These are phyloP conservation scores for Chrysocyon brachyurus DNA, from an alignment of 2,797 vertebrate species.

Conservation along the genomic window DNA sequence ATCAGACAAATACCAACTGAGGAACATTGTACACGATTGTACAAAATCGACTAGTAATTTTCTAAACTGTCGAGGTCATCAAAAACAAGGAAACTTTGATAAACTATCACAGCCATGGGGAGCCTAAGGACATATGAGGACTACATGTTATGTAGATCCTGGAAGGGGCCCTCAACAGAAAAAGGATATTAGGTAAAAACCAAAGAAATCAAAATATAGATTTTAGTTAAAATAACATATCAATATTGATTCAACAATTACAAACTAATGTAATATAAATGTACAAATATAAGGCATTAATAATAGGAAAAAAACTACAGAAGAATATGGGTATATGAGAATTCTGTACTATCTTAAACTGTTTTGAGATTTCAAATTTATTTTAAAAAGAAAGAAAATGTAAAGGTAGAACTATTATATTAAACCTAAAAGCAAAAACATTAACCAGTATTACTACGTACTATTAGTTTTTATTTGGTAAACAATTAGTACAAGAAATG, in stretches of 20 bases:
- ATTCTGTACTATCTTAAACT: not conserved
- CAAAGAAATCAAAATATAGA: not conserved
- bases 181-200: not conserved
- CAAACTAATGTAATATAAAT: not conserved
- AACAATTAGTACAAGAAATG: not conserved
- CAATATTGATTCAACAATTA: not conserved
- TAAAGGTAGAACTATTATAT: not conserved
- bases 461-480: not conserved
- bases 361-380: not conserved
- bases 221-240: not conserved
- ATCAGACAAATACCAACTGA: not conserved
- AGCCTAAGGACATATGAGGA: not conserved
- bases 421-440: conserved; percentile 18
- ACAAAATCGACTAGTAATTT: not conserved
- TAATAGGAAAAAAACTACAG: not conserved
- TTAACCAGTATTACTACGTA: not conserved
- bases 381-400: not conserved
- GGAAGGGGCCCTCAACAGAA: not conserved
- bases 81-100: not conserved
- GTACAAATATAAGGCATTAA: not conserved
- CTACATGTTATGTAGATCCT: not conserved
- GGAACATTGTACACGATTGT: not conserved
- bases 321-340: not conserved
- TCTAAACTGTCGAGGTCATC: not conserved
- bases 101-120: not conserved